A percentile compares a stretch with the other conserved stretches of the same genome.
Evolutionary conservation across 2,113 vertebrate species (phyloP).

Genomic region (Triplophysa rosa): DNA sequence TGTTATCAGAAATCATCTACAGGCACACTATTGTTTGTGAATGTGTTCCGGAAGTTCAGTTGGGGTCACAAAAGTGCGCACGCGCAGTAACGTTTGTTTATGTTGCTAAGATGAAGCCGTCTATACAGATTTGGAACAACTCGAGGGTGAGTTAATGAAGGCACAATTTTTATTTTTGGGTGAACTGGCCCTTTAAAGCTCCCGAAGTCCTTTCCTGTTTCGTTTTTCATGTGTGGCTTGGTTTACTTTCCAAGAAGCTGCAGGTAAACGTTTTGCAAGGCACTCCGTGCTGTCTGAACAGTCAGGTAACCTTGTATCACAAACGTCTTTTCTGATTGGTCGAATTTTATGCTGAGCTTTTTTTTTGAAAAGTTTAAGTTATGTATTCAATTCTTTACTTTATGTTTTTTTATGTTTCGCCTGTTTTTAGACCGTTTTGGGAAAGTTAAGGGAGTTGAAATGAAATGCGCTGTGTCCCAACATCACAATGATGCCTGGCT

Average conservation of each 20-base stretch:
- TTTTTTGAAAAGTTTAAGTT: too few species aligned
- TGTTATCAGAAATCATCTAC: too few species aligned
- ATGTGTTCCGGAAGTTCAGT: too few species aligned
- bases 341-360: background rate
- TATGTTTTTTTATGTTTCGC: background rate
- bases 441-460: slow-evolving; percentile 45
- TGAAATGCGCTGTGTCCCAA: slow-evolving; percentile 40
- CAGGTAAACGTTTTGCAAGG: background rate
- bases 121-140: too few species aligned
- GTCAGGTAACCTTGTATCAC: slow-evolving; percentile 20
- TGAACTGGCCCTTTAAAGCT: slow-evolving; percentile 25
- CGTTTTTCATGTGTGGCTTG: slow-evolving; percentile 9
- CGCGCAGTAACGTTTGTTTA: too few species aligned
- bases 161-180: too few species aligned
- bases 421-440: background rate
- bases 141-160: too few species aligned
- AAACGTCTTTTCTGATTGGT: background rate
- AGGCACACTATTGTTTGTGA: too few species aligned
- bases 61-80: too few species aligned
- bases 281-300: background rate
- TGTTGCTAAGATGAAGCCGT: too few species aligned
- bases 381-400: background rate
- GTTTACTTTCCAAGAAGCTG: slow-evolving; percentile 19
- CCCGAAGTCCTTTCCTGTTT: slow-evolving; percentile 22
- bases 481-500: slow-evolving; percentile 76